Base-by-base conservation (phyloP, 2,797 vertebrate genomes). In the Epinephelus coioides region DNA sequence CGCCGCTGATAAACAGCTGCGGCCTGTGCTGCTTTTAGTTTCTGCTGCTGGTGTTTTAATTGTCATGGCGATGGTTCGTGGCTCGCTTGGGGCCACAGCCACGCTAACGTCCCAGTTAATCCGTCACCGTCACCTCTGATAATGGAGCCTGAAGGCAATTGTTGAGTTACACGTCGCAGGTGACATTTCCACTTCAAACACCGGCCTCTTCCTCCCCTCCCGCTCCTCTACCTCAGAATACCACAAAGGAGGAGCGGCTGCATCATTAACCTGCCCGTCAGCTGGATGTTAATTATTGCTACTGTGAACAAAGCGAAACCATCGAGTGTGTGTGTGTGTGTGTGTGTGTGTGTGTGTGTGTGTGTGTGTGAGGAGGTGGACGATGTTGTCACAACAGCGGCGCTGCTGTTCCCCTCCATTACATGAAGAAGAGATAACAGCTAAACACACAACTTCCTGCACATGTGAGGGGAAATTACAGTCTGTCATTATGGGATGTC, bases 161-260 rank as follows among this genome's bases (percentile, higher is more conserved):
- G 83, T 83, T 77, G 57, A n/a, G 50, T 67, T 70, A 54, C 82
- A 69, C 19, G 47, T 11, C 59, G 75, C 73, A 75, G 73, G 78
- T 78, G 82, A 85, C 82, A 84, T 77, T 83, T 85, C 69, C 73
- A 51, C 69, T 70, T 34, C 34, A 34, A 34, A 34, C 34, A 6
- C 2, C 6, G 34, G 34, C 34, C 6, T 34, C 34, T 34, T 69
- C 66, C 76, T 65, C n/a, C 54, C 54, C 64, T 69, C 74, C 59
- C 66, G 69, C 74, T 80, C 74, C 79, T 86, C 84, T 83, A 81
- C 76, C 81, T 75, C 76, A 51, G 56, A 84, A 81, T 27, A 72
- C 68, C 71, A 82, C 71, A 67, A 44, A 76, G 50, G 78, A 18
- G 74, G 71, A n/a, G 12, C 34, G 34, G 34, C 34, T 34, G n/a